Percentiles rank a stretch among this genome's conserved stretches.
phyloP scores from a whole-genome alignment of 2,888 invertebrate species.

The Nomada ruficornis region DNA sequence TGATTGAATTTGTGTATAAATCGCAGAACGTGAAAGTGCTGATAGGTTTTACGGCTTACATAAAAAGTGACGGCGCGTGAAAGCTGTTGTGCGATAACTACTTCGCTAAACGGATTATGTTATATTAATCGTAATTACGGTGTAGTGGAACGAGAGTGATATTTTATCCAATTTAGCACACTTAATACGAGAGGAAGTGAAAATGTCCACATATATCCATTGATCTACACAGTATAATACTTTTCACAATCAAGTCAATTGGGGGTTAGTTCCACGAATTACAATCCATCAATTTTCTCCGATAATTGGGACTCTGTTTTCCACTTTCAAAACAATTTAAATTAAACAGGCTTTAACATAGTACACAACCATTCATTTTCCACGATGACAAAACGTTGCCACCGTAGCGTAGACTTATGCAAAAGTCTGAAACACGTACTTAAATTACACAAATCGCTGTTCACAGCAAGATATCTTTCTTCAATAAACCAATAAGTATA shows the following conservation, averaged over 20 bases:
- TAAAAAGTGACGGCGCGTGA: constrained; percentile 20
- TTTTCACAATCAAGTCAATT: neutral
- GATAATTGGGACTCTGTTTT: too few relatives aligned
- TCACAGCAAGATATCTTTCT: neutral
- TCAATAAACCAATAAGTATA: neutral
- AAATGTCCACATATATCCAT: neutral
- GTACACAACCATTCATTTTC: too few relatives aligned
- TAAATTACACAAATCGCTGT: neutral
- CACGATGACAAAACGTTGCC: too few relatives aligned
- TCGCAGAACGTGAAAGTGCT: constrained; percentile 5
- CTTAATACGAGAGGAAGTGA: neutral
- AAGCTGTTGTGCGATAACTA: constrained; percentile 11
- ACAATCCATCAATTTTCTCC: too few relatives aligned
- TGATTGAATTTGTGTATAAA: neutral
- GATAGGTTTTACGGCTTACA: neutral
- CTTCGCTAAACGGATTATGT: constrained; percentile 3
- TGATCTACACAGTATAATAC: neutral
- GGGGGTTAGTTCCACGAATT: too few relatives aligned
- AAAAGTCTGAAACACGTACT: too few relatives aligned
- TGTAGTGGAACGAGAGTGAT: neutral
- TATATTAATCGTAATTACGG: neutral
- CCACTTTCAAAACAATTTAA: too few relatives aligned
- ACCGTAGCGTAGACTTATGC: too few relatives aligned
- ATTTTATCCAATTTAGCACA: neutral
- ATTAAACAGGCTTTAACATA: too few relatives aligned